Evolutionary conservation across 2,113 vertebrate species (phyloP).

Genomic region (Calidris pugnax): DNA sequence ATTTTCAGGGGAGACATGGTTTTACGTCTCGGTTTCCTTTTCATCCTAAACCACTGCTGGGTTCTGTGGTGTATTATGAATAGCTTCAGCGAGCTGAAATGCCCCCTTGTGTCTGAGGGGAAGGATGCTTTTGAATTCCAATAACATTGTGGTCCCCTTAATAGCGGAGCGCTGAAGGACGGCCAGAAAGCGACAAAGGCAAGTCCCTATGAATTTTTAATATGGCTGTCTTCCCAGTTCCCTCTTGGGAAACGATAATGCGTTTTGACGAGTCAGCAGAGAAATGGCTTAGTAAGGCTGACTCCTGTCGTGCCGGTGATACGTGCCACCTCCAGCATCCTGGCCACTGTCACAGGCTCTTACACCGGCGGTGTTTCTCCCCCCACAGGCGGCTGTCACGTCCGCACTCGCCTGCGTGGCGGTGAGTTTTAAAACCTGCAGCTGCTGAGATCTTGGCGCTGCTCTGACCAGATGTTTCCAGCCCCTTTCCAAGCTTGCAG

Average conservation of each 20-base stretch:
- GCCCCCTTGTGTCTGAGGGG: neutral
- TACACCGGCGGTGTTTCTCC: accelerated
- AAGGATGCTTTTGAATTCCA: neutral
- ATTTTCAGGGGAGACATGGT: neutral
- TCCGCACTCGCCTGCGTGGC: accelerated
- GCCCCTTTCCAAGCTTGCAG: neutral
- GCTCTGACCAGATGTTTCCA: neutral
- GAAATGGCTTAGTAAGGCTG: neutral
- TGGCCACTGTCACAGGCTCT: accelerated
- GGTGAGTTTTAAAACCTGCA: neutral
- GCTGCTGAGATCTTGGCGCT: neutral
- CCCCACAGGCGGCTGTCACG: accelerated
- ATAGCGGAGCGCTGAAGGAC: neutral
- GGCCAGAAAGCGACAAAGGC: neutral
- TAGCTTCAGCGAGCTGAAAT: neutral
- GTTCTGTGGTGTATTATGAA: neutral
- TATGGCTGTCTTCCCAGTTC: neutral
- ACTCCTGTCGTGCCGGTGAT: neutral
- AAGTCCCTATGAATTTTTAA: neutral
- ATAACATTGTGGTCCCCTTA: neutral
- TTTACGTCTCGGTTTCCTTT: neutral
- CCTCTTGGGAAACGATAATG: accelerated
- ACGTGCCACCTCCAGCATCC: neutral
- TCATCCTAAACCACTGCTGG: neutral
- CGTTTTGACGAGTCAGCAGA: neutral